A percentile compares a stretch with the other conserved stretches of the same genome.
phyloP scores from a whole-genome alignment of 2,888 invertebrate species.

The Cryptocephalus primarius region DNA sequence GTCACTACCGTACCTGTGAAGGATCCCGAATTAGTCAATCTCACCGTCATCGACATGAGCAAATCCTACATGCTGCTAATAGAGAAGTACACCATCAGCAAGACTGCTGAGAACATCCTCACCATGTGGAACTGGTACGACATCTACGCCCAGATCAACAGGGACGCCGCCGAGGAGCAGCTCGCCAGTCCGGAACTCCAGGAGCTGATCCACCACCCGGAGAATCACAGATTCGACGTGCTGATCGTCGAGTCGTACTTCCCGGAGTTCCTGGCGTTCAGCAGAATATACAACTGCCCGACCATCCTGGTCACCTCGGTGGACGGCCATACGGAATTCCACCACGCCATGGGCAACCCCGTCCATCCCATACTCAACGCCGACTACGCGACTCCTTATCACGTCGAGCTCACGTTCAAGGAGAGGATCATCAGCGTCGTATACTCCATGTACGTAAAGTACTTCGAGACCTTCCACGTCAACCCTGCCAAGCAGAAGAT shows the following conservation, averaged over 20 bases:
- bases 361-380: constrained; percentile 15
- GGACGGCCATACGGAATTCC: constrained; percentile 9
- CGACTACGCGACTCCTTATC: constrained; percentile 12
- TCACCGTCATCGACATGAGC: constrained; percentile 17
- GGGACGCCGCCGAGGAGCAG: constrained; percentile 6
- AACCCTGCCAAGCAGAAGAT: constrained; percentile 9
- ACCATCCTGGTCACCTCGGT: constrained; percentile 17
- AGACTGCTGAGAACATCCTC: constrained; percentile 6
- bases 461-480: constrained; percentile 4
- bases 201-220: constrained; percentile 8
- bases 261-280: constrained; percentile 15
- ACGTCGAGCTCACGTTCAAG: constrained; percentile 28
- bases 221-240: constrained; percentile 15
- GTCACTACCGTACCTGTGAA: constrained; percentile 25
- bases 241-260: constrained; percentile 16
- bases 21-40: constrained; percentile 11
- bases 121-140: constrained; percentile 10
- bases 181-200: constrained; percentile 10
- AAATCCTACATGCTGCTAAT: constrained; percentile 4
- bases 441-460: constrained; percentile 7
- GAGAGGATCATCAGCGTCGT: constrained; percentile 18
- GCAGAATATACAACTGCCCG: constrained; percentile 16
- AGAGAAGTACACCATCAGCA: constrained; percentile 7
- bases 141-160: constrained; percentile 6
- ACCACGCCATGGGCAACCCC: constrained; percentile 16